These are phyloP conservation scores for Cataglyphis albicans DNA, from an alignment of 2,888 invertebrate genomes.

Conservation along the genomic window DNA sequence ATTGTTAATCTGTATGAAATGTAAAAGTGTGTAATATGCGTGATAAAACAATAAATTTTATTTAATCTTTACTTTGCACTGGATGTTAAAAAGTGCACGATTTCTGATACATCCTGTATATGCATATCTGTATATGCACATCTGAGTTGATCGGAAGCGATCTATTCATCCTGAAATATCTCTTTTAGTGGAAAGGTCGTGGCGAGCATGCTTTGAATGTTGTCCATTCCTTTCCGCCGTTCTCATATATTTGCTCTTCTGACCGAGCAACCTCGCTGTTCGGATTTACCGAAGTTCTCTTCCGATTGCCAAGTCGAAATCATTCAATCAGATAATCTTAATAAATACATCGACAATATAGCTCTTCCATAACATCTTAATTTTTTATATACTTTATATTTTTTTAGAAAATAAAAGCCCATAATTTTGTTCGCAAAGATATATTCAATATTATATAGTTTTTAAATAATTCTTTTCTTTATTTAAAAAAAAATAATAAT, in stretches of 20 bases:
- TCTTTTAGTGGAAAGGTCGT: conserved; percentile 59
- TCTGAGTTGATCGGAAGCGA: conserved; percentile 54
- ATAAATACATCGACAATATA: conserved; percentile 57
- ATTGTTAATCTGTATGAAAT: not conserved
- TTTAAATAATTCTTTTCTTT: too few relatives aligned
- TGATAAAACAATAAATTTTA: not conserved
- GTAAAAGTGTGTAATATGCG: not conserved
- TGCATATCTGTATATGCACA: conserved; percentile 12
- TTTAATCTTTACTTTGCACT: not conserved
- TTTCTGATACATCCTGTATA: conserved; percentile 39
- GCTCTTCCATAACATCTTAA: conserved; percentile 52
- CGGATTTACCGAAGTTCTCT: conserved; percentile 66
- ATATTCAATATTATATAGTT: not conserved
- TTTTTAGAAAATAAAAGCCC: not conserved
- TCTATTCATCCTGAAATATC: conserved; percentile 65
- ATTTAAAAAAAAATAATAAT: too few relatives aligned
- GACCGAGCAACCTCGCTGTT: conserved; percentile 61
- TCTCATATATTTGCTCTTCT: conserved; percentile 57
- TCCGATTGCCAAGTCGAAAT: conserved; percentile 66
- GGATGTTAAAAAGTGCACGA: not conserved
- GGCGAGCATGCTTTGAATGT: conserved; percentile 51
- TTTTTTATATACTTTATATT: not conserved
- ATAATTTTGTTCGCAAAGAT: not conserved
- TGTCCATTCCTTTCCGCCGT: conserved; percentile 41
- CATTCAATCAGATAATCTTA: conserved; percentile 78